Evolutionary conservation across 2,888 invertebrate genomes (phyloP).

Genomic region (Drosophila testacea): DNA sequence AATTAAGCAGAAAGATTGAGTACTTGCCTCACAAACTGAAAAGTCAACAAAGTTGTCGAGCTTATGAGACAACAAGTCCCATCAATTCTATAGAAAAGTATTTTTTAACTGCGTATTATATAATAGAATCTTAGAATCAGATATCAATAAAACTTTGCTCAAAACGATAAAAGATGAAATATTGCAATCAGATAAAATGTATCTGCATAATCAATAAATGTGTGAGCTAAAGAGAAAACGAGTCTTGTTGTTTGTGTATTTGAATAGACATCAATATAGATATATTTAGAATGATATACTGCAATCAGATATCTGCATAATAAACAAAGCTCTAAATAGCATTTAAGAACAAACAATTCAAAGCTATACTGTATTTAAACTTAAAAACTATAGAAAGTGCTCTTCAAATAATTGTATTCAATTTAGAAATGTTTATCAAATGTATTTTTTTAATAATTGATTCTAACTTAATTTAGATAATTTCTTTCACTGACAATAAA

Average conservation of each 20-base stretch:
- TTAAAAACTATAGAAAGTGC: too few relatives aligned
- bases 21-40: background rate
- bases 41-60: background rate
- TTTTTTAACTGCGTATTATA: background rate
- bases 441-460: conserved; percentile 2
- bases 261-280: background rate
- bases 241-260: background rate
- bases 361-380: too few relatives aligned
- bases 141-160: background rate
- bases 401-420: too few relatives aligned
- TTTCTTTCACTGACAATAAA: conserved; percentile 5
- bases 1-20: background rate
- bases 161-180: conserved; percentile 7
- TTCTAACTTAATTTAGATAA: conserved; percentile 9
- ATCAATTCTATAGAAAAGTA: background rate
- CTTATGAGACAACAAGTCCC: background rate
- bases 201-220: conserved; percentile 5
- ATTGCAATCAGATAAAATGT: conserved; percentile 4
- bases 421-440: background rate
- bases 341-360: too few relatives aligned
- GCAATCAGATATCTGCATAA: background rate
- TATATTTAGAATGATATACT: background rate
- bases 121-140: background rate
- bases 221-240: background rate
- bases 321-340: too few relatives aligned